A percentile compares a stretch with the other conserved stretches of the same genome.
Evolutionary conservation across 2,888 invertebrate species (phyloP).

Genomic region (Rhynchonema sp.): DNA sequence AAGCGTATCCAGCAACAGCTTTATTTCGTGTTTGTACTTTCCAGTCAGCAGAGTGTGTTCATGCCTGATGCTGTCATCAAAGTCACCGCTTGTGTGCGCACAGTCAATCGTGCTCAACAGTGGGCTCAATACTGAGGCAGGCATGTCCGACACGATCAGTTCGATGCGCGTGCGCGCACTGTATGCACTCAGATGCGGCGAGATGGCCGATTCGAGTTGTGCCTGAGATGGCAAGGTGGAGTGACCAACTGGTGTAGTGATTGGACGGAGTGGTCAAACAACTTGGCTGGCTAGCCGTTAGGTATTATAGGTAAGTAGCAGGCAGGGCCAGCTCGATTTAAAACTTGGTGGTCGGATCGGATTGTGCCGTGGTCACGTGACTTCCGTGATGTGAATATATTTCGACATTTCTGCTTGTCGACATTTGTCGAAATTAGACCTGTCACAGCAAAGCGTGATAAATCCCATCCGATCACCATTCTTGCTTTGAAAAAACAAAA

Average conservation of each 20-base stretch:
- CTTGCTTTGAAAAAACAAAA: too few relatives aligned
- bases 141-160: neutral
- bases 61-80: neutral
- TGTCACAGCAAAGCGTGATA: too few relatives aligned
- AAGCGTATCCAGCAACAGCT: neutral
- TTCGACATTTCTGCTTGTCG: neutral
- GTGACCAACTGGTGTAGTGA: too few relatives aligned
- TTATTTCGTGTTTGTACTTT: neutral
- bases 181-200: neutral
- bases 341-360: too few relatives aligned
- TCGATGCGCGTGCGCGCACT: neutral
- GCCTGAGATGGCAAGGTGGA: neutral
- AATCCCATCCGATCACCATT: too few relatives aligned
- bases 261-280: too few relatives aligned
- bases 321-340: too few relatives aligned
- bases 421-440: too few relatives aligned
- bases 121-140: neutral
- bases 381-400: too few relatives aligned
- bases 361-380: too few relatives aligned
- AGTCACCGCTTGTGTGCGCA: neutral
- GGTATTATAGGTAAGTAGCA: too few relatives aligned
- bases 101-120: neutral
- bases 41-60: neutral
- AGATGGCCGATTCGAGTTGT: neutral
- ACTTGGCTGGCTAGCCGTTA: too few relatives aligned